Percentiles rank a stretch among this genome's conserved stretches.
These are phyloP conservation scores for Gila robusta DNA, from an alignment of 2,797 vertebrate genomes.

Conservation along the genomic window DNA sequence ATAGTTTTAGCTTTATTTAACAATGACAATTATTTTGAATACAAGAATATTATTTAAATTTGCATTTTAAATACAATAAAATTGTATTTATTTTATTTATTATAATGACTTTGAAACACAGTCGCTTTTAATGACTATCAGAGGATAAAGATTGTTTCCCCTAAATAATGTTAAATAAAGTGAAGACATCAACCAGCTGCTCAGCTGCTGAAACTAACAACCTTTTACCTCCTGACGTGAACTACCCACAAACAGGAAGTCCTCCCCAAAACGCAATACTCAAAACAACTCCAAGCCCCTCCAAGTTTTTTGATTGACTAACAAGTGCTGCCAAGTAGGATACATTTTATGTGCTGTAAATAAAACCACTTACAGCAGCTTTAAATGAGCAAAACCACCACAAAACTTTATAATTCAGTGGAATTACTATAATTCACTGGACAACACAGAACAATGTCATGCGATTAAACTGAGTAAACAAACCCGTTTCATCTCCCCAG, in stretches of 20 bases:
- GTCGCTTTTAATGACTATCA: background rate
- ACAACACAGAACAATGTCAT: background rate
- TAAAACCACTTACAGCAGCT: background rate
- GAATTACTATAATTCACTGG: background rate
- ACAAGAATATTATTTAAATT: background rate
- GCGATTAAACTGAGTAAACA: background rate
- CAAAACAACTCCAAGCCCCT: background rate
- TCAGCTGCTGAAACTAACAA: background rate
- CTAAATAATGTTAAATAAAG: background rate
- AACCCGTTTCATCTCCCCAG: conserved; percentile 84
- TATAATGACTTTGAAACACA: background rate
- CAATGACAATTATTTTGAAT: background rate
- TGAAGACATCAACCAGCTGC: background rate
- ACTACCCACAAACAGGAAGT: background rate
- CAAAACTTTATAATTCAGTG: background rate
- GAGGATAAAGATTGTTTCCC: background rate
- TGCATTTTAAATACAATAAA: too few species aligned
- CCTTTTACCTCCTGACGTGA: background rate
- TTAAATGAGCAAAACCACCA: conserved; percentile 6
- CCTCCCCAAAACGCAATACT: background rate
- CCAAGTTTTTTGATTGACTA: background rate
- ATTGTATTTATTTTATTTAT: background rate
- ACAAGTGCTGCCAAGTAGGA: background rate
- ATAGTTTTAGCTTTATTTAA: background rate
- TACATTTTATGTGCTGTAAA: background rate